Evolutionary conservation across 1,140 invertebrate species (phyloP).

Genomic region (Hypothenemus hampei): DNA sequence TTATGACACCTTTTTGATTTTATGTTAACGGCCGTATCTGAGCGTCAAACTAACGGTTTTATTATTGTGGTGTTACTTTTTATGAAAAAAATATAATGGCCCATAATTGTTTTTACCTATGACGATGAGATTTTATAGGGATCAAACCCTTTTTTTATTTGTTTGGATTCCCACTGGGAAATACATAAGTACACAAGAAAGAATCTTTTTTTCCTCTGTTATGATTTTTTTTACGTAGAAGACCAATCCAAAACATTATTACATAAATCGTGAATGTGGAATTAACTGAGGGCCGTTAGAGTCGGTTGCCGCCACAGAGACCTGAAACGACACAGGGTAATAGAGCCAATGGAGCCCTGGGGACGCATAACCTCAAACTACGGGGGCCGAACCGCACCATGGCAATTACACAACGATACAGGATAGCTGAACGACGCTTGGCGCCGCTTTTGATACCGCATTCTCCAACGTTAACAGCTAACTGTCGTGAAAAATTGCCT

Average conservation of each 20-base stretch:
- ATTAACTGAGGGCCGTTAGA: conserved; percentile 21
- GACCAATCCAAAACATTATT: conserved; percentile 29
- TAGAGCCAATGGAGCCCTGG: conserved; percentile 40
- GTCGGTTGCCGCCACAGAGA: conserved; percentile 20
- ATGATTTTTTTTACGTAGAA: too few species aligned
- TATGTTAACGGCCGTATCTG: too few species aligned
- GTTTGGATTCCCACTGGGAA: too few species aligned
- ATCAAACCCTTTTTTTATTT: too few species aligned
- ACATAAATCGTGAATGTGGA: conserved; percentile 25
- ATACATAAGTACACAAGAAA: too few species aligned
- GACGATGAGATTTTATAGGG: too few species aligned
- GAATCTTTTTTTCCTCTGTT: too few species aligned
- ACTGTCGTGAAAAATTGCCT: conserved; percentile 21
- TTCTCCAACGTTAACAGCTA: conserved; percentile 14
- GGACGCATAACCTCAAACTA: conserved; percentile 41
- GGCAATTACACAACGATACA: conserved; percentile 41
- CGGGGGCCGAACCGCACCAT: conserved; percentile 33
- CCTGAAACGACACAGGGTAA: conserved; percentile 37
- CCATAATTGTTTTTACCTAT: too few species aligned
- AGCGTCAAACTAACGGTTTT: too few species aligned
- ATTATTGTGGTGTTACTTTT: too few species aligned
- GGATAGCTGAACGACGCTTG: conserved; percentile 8
- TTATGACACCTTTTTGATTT: too few species aligned
- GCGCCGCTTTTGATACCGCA: conserved; percentile 7
- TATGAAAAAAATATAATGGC: too few species aligned